A percentile compares a stretch with the other conserved stretches of the same genome.
Evolutionary conservation across 2,888 invertebrate genomes (phyloP).

Genomic region (Cataglyphis albicans): DNA sequence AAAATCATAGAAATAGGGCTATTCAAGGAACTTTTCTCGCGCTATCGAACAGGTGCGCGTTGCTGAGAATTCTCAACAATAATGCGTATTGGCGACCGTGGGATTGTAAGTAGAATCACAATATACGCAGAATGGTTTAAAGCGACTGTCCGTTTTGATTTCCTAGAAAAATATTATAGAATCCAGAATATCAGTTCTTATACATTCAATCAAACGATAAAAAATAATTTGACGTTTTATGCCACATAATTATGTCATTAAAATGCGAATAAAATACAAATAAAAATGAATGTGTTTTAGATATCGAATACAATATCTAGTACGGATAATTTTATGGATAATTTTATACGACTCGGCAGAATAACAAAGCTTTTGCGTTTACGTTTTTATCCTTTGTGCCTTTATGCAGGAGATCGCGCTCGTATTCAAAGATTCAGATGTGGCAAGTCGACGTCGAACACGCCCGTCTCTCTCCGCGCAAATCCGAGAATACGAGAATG

Average conservation of each 20-base stretch:
- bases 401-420: not conserved
- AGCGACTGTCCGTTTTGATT: not conserved
- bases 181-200: not conserved
- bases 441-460: conserved; percentile 50
- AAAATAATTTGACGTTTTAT: not conserved
- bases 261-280: not conserved
- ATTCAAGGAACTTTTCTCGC: conserved; percentile 61
- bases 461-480: conserved; percentile 62
- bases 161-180: not conserved
- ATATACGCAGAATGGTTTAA: conserved; percentile 55
- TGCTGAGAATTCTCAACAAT: conserved; percentile 50
- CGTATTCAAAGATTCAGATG: conserved; percentile 41
- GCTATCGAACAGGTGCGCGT: conserved; percentile 13
- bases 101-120: conserved; percentile 72
- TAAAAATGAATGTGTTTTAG: not conserved
- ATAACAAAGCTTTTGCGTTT: conserved; percentile 18
- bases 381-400: conserved; percentile 17
- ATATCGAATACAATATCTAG: not conserved
- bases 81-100: conserved; percentile 65
- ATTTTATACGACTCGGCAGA: not conserved
- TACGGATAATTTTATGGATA: not conserved
- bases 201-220: not conserved
- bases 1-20: conserved; percentile 65
- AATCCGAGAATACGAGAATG: conserved; percentile 70
- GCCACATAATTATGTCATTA: not conserved